These are phyloP conservation scores for Drosophila pachea DNA, from an alignment of 1,140 invertebrate genomes.

Conservation along the genomic window DNA sequence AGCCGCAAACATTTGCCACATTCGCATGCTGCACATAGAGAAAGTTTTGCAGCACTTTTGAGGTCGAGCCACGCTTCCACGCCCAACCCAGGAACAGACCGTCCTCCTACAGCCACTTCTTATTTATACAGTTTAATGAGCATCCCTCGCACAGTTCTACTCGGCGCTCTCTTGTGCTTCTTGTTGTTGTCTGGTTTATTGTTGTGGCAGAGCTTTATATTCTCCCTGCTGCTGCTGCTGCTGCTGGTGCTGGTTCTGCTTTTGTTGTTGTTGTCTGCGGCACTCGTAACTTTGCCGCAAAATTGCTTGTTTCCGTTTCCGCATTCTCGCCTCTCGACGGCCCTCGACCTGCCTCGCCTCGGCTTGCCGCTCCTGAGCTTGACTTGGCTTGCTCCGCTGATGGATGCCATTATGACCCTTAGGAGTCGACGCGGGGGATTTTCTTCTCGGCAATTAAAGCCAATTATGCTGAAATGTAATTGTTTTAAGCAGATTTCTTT, in stretches of 20 bases:
- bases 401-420: constrained; percentile 77
- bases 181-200: constrained; percentile 39
- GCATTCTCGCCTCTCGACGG: constrained; percentile 45
- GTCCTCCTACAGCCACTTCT: neutral
- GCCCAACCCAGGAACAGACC: no score
- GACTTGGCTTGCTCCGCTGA: constrained; percentile 41
- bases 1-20: constrained; percentile 47
- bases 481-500: constrained; percentile 77
- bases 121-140: constrained; percentile 34
- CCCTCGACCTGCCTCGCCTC: constrained; percentile 17
- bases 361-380: no score
- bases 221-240: constrained; percentile 24
- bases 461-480: constrained; percentile 78
- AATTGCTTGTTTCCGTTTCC: constrained; percentile 78
- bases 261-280: constrained; percentile 51
- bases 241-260: constrained; percentile 3
- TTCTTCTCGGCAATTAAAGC: constrained; percentile 74
- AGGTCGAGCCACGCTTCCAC: neutral
- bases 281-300: constrained; percentile 76
- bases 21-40: constrained; percentile 27
- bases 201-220: constrained; percentile 49
- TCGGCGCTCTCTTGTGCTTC: constrained; percentile 16
- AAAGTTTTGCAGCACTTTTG: constrained; percentile 35
- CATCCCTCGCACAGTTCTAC: constrained; percentile 24
- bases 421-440: constrained; percentile 60